phyloP scores from a whole-genome alignment of 2,113 vertebrate genomes.

The Prolemur simus region DNA sequence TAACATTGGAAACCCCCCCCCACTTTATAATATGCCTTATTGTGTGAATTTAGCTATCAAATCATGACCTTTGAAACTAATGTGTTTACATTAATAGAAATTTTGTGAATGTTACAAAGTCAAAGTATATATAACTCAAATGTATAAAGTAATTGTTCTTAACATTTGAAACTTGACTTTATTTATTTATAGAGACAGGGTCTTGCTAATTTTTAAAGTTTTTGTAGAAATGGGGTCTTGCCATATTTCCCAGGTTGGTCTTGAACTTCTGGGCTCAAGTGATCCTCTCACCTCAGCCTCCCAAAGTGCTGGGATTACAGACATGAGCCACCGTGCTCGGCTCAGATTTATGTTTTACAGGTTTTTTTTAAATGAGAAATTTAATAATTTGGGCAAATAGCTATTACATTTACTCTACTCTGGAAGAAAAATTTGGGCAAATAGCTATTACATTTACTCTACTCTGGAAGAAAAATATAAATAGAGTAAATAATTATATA shows the following conservation, averaged over 20 bases:
- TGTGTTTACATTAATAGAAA: neutral
- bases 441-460: conserved; percentile 44
- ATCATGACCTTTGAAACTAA: conserved; percentile 21
- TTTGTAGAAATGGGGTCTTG: too few species aligned
- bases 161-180: neutral
- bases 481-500: conserved; percentile 3
- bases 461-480: neutral
- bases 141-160: neutral
- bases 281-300: too few species aligned
- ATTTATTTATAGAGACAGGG: too few species aligned
- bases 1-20: neutral
- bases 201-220: too few species aligned
- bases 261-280: too few species aligned
- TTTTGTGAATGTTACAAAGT: conserved; percentile 21
- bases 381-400: conserved; percentile 37
- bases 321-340: too few species aligned
- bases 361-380: neutral
- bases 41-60: conserved; percentile 4
- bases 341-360: conserved; percentile 7
- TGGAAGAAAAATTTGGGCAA: neutral
- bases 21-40: neutral
- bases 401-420: conserved; percentile 39
- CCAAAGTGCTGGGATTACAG: too few species aligned
- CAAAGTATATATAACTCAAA: too few species aligned
- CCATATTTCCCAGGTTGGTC: too few species aligned